These are phyloP conservation scores for Eupleurogrammus muticus DNA, from an alignment of 2,797 vertebrate species.

Conservation along the genomic window DNA sequence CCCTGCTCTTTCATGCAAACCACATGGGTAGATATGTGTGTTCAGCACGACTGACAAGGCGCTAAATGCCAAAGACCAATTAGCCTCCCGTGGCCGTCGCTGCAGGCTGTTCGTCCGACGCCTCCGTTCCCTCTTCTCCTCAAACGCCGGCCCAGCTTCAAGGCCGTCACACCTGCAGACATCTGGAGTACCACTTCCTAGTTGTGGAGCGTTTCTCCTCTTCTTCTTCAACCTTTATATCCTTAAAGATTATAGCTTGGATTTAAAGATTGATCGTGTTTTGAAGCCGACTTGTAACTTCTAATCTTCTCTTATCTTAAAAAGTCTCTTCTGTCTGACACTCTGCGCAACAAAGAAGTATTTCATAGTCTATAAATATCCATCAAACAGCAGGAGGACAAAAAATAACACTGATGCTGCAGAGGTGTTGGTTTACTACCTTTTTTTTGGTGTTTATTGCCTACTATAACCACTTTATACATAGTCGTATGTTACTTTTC, in stretches of 20 bases:
- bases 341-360: slow-evolving; percentile 13
- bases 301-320: slow-evolving; percentile 5
- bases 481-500: not conserved
- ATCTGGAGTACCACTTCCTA: not conserved
- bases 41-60: slow-evolving; percentile 79
- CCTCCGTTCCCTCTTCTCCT: slow-evolving; percentile 66
- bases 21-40: slow-evolving; percentile 71
- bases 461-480: not conserved
- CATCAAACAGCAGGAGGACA: slow-evolving; percentile 4
- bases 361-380: slow-evolving; percentile 35
- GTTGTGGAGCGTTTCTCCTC: not conserved
- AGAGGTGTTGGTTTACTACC: slow-evolving; percentile 6
- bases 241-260: no score
- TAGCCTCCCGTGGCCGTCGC: slow-evolving; percentile 77
- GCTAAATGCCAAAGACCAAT: slow-evolving; percentile 87
- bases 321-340: slow-evolving; percentile 11
- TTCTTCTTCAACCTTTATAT: not conserved
- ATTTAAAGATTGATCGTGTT: not conserved
- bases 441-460: not conserved
- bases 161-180: slow-evolving; percentile 21
- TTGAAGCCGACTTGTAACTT: not conserved
- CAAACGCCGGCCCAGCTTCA: slow-evolving; percentile 41
- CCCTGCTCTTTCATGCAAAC: slow-evolving; percentile 55
- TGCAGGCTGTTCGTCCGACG: slow-evolving; percentile 63
- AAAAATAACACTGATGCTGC: not conserved